Conservation (phyloP, 2,888 invertebrate genomes). For the Molanna angustata region DNA sequence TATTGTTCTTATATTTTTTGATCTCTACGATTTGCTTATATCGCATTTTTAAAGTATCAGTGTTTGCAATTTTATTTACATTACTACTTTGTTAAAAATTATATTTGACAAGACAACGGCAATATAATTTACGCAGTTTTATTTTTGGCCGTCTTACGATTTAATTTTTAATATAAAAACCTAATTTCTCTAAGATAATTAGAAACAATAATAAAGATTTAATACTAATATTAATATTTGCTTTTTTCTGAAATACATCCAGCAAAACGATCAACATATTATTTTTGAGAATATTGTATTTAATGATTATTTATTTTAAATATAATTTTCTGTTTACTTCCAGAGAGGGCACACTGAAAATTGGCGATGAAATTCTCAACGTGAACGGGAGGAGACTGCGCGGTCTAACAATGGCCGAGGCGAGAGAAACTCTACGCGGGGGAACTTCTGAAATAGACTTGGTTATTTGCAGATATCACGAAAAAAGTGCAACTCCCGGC, state of each 20-base stretch:
- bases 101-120: not conserved
- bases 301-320: not conserved
- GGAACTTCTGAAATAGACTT: constrained; percentile 64
- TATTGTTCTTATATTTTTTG: no score
- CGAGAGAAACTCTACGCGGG: constrained; percentile 62
- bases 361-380: constrained; percentile 71
- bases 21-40: no score
- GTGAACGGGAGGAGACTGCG: constrained; percentile 68
- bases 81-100: not conserved
- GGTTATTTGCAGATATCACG: constrained; percentile 58
- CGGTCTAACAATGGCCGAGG: constrained; percentile 63
- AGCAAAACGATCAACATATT: no score
- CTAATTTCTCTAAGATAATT: no score
- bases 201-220: no score
- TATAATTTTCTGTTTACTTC: constrained; percentile 34
- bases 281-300: not conserved
- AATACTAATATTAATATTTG: no score
- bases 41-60: no score
- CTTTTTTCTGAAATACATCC: no score
- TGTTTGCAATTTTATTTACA: no score
- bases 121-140: no score
- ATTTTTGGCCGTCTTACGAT: no score
- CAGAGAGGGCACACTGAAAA: constrained; percentile 63
- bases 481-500: constrained; percentile 37
- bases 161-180: no score